A percentile compares a stretch with the other conserved stretches of the same genome.
phyloP scores from a whole-genome alignment of 1,140 invertebrate species.

The Phymastichus coffea region DNA sequence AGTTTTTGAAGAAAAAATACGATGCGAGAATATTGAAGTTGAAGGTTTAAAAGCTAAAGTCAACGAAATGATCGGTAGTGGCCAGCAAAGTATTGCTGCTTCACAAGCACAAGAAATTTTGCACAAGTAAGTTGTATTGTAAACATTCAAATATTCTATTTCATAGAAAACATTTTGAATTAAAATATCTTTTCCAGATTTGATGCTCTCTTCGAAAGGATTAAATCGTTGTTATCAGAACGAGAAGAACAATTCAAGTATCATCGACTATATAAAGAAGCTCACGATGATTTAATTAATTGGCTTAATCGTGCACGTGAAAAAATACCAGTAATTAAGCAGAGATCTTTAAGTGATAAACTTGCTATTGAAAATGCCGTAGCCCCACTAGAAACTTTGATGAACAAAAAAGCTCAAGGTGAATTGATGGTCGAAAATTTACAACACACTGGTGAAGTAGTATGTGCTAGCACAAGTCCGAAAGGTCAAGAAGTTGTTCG shows the following conservation, averaged over 20 bases:
- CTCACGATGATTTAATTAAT: constrained; percentile 80
- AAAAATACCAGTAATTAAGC: constrained; percentile 84
- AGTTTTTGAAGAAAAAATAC: constrained; percentile 82
- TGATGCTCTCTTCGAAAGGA: constrained; percentile 58
- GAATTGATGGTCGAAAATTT: constrained; percentile 84
- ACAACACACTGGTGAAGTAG: constrained; percentile 81
- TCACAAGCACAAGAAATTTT: constrained; percentile 83
- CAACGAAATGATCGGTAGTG: constrained; percentile 81
- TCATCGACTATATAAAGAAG: constrained; percentile 84
- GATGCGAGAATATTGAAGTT: constrained; percentile 90
- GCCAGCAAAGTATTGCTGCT: constrained; percentile 79
- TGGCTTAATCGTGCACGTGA: constrained; percentile 85
- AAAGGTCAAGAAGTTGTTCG: constrained; percentile 78
- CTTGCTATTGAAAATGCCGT: constrained; percentile 85
- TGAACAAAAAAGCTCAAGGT: constrained; percentile 89
- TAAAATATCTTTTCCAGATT: constrained; percentile 34
- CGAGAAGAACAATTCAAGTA: constrained; percentile 85
- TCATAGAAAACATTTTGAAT: background rate
- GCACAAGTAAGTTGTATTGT: constrained; percentile 51
- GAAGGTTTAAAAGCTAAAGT: constrained; percentile 84
- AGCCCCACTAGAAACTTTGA: constrained; percentile 78
- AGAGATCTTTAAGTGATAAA: constrained; percentile 81
- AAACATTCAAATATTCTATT: background rate
- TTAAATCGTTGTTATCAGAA: constrained; percentile 65
- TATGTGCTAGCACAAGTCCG: constrained; percentile 77